A percentile compares a stretch with the other conserved stretches of the same genome.
phyloP scores from a whole-genome alignment of 2,888 invertebrate species.

The Agrilus mali region DNA sequence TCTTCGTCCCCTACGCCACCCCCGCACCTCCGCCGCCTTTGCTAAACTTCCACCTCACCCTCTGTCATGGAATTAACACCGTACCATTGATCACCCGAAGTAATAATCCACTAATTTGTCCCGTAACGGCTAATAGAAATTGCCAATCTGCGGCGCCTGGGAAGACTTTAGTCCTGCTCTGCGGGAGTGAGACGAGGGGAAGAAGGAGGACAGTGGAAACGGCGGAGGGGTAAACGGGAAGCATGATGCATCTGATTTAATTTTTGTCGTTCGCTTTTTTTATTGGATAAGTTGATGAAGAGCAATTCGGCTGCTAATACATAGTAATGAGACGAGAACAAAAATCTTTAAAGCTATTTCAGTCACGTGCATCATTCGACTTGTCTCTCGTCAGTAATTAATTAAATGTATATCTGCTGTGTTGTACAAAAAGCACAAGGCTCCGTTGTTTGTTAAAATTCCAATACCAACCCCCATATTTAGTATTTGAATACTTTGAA shows the following conservation, averaged over 20 bases:
- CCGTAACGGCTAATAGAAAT: conserved; percentile 31
- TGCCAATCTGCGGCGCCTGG: conserved; percentile 25
- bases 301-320: too few species aligned
- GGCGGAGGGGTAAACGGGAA: conserved; percentile 11
- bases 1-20: conserved; percentile 8
- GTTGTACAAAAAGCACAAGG: conserved; percentile 9
- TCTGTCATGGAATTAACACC: conserved; percentile 29
- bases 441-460: too few species aligned
- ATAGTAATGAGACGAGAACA: too few species aligned
- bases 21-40: conserved; percentile 8
- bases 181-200: background rate
- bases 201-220: conserved; percentile 11
- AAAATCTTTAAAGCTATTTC: too few species aligned
- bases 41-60: conserved; percentile 5
- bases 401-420: conserved; percentile 4
- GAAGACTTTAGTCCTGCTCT: background rate
- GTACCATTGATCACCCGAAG: conserved; percentile 35
- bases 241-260: background rate
- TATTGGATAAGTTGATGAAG: too few species aligned
- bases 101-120: conserved; percentile 38
- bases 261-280: too few species aligned
- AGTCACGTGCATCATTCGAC: too few species aligned
- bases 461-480: too few species aligned
- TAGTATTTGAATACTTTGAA: too few species aligned
- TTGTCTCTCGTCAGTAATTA: too few species aligned